Base-by-base conservation (phyloP, 2,797 vertebrate genomes). In the Dipus sagitta region DNA sequence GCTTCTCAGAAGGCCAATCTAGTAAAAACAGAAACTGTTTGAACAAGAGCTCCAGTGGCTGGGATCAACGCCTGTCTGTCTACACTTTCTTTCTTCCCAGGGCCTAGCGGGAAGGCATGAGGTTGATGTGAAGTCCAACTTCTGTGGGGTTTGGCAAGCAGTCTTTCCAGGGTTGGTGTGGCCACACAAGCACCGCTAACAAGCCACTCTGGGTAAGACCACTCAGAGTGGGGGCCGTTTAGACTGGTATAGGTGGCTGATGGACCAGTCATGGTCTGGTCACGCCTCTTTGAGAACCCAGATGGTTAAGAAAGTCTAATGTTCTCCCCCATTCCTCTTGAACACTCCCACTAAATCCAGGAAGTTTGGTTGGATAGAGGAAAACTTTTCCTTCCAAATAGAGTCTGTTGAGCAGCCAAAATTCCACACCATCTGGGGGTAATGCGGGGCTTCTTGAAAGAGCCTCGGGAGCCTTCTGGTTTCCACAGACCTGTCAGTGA, bases 71-170 rank as follows among this genome's bases (percentile, higher is more conserved):
- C 30, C 21, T 4, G 28, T 90, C 82, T 32, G 38, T 83, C 71
- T 26, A 20, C 20, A n/a, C 18, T 20, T 82, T 76, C 62, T 92
- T 88, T 76, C 79, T 83, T 91, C 75, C 71, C 76, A 58, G 23
- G 1, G 26, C 30, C 78, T 74, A 64, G 18, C 64, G 64, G n/a
- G 86, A 92, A 96, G 91, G 78, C 70, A 65, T 28, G 15, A 68
- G 34, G 13, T 58, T 87, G 72, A 80, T 52, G 47, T 77, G 14
- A 86, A 52, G 15, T 62, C 42, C 65, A 58, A 75, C 75, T 38
- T 84, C 81, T 83, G 82, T 32, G 7, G 86, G 82, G 52, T 87
- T 90, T 94, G 83, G 93, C 91, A 94, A 20, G 15, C 80, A 26
- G 1, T 68, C 65, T 81, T 64, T 2, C 32, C 60, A 86, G 24